Evolutionary conservation across 2,888 invertebrate genomes (phyloP), one percentile per base, ranked within the genome.

Genomic region (Heterodera filipjevi): DNA sequence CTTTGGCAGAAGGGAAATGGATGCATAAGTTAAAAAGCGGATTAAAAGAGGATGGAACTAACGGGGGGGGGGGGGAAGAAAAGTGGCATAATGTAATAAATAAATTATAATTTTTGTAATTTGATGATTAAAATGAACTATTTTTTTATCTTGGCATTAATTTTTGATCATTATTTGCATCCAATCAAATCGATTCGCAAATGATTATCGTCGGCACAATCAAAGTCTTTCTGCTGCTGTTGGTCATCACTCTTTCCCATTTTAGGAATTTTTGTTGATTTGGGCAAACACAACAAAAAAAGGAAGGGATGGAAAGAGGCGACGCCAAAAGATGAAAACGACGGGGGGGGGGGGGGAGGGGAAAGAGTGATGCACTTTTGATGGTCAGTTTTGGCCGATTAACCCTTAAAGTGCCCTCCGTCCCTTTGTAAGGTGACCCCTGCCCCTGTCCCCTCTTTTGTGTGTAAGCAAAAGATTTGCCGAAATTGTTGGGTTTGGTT

Each of bases 301-400:
- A 27, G 59, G 59, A 19, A 49, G 12, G 5, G 44, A 12, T 5
- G 12, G 12, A 12, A 12, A 44, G n/a, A n/a, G n/a, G n/a, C 2
- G 39, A 39, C 39, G 39, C 6, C n/a, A 39, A 12, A 27, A 59
- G n/a, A 59, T 6, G 27, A 59, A 59, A 59, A 27, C 6, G 59
- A 27, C 59, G 22, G n/a, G 59, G 16, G 16, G 16, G 14, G 49
- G 16, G 49, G 19, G 16, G 44, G 44, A 44, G n/a, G 12, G 12
- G 39, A 39, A 39, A 39, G 39, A 39, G n/a, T 22, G 27, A n/a
- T n/a, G 59, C 59, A 59, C 27, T 59, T 59, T 59, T 49, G 59
- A n/a, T 59, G 59, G 59, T 27, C 59, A 59, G 8, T 59, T 59
- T 59, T 59, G 59, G 59, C 59, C 59, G 59, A 59, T 59, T 59